Base-by-base conservation (phyloP, 2,797 vertebrate species). In the Halcyon badia region DNA sequence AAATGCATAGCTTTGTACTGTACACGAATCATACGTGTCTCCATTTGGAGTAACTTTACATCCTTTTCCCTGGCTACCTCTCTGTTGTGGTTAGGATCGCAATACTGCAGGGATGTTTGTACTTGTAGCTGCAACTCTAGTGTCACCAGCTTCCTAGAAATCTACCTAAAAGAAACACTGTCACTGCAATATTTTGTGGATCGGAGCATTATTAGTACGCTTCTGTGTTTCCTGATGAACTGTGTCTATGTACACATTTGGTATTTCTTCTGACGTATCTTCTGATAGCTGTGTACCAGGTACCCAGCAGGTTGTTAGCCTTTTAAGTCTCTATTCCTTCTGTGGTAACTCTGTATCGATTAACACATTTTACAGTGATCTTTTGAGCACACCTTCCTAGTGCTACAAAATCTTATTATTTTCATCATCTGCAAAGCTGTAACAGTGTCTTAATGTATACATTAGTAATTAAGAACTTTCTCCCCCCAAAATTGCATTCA, bases 161-260 rank as follows among this genome's bases (percentile, higher is more conserved):
- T 69, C n/a, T 46, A 28, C 18, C 33, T 30, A 35, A 69, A 79
- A 73, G 39, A 62, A 78, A 15, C 41, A 20, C 17, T 37, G 10
- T 44, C 39, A 39, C 69, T 37, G 17, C 33, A n/a, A 5, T 69
- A 42, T 20, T 58, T 35, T 41, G 0, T 25, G 66, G 19, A 41
- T 73, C 3, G 42, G 24, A 51, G 16, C 31, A 19, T 48, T 0
- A 1, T 25, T 35, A 46, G 28, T 15, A 12, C 4, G 1, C 49
- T 66, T 25, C 10, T 51, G 26, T 72, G 41, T 71, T 62, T 82
- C 17, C 54, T 44, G 17, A 44, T 31, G n/a, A 71, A 28, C 28
- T 49, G 39, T 48, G 35, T 33, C 22, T 51, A 9, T 66, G 3
- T 9, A 37, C 10, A 7, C 1, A 2, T 25, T 46, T 30, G 19